Evolutionary conservation across 2,797 vertebrate species (phyloP).

Genomic region (Rhabdomys pumilio): DNA sequence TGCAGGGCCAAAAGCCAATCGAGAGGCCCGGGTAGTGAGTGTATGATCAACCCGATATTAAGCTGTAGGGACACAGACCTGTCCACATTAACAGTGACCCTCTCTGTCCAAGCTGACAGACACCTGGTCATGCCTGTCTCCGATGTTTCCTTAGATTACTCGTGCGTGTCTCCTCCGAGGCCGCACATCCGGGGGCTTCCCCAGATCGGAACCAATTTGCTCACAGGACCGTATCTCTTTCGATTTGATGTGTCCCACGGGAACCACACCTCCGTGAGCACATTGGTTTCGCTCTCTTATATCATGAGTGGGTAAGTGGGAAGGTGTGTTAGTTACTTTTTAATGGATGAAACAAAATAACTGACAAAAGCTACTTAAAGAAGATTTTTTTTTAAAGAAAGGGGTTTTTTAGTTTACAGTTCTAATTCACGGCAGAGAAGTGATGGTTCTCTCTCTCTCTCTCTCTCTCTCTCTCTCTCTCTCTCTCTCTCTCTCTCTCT

Average conservation of each 20-base stretch:
- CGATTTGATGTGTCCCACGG: neutral
- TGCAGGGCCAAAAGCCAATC: neutral
- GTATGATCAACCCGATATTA: neutral
- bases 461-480: neutral
- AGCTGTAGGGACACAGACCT: neutral
- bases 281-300: neutral
- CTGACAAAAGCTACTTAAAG: neutral
- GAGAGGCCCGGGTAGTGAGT: neutral
- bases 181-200: neutral
- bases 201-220: neutral
- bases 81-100: neutral
- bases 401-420: neutral
- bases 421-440: neutral
- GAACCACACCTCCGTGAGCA: neutral
- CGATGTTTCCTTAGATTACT: neutral
- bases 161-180: conserved; percentile 28
- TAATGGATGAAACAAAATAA: neutral
- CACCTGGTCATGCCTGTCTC: neutral
- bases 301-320: neutral
- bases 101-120: rapidly evolving
- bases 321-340: neutral
- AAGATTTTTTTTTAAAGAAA: neutral
- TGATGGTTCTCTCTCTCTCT: neutral
- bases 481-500: too few relatives aligned
- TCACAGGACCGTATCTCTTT: neutral